A percentile compares a stretch with the other conserved stretches of the same genome.
Conservation (phyloP, 2,113 vertebrate genomes). For the Notechis scutatus region DNA sequence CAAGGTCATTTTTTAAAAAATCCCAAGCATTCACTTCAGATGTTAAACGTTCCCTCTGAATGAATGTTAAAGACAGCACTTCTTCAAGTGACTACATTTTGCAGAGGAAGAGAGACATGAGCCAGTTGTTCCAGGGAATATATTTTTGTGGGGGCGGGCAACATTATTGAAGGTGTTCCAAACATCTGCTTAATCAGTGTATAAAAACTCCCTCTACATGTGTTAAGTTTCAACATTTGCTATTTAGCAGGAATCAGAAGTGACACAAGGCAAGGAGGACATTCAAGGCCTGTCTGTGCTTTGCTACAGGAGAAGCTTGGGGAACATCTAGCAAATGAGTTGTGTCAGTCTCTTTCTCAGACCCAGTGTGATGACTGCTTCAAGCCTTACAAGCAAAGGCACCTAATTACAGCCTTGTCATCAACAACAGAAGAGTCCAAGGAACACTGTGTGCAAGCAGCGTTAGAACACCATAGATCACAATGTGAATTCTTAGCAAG, state of each 20-base stretch:
- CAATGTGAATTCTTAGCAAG: conserved; percentile 23
- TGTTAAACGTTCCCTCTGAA: background rate
- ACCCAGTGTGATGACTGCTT: conserved; percentile 36
- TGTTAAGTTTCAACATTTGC: conserved; percentile 52
- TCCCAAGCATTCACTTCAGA: conserved; percentile 6
- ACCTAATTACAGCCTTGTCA: conserved; percentile 43
- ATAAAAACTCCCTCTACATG: conserved; percentile 11
- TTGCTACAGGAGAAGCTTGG: conserved; percentile 46
- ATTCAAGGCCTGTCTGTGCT: conserved; percentile 26
- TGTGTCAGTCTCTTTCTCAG: conserved; percentile 41
- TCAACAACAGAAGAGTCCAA: conserved; percentile 20
- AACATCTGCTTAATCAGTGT: conserved; percentile 27
- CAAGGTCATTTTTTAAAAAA: background rate
- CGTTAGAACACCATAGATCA: conserved; percentile 27
- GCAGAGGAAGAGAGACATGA: conserved; percentile 12
- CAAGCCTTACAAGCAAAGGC: conserved; percentile 40
- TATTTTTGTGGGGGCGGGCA: background rate
- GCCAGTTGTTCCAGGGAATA: conserved; percentile 9
- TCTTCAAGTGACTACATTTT: background rate
- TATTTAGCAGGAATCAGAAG: conserved; percentile 52
- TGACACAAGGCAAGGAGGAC: conserved; percentile 51
- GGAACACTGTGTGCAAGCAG: conserved; percentile 14
- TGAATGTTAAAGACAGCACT: background rate
- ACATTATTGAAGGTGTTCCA: conserved; percentile 12
- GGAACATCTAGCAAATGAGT: conserved; percentile 50